Base-by-base conservation (phyloP, 2,888 invertebrate genomes). In the Pollenia labialis region DNA sequence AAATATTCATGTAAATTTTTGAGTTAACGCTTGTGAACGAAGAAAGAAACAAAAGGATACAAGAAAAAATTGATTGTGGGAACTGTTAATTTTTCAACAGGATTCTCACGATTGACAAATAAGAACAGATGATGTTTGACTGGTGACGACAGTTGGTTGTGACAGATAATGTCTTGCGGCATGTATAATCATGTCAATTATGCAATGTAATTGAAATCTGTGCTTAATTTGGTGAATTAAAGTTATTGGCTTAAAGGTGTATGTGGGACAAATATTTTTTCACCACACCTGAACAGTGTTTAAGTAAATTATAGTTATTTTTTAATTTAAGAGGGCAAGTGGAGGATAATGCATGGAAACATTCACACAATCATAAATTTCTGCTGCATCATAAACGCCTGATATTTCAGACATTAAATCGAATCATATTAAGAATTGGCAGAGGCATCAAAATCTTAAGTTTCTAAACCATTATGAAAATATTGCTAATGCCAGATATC, bases 21-120 rank as follows among this genome's bases (percentile, higher is more conserved):
- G 46, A 81, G 46, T 46, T 60, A 72, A 81, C 46, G 32, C 40
- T 58, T 52, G n/a, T 46, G 56, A 7, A 52, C 16, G 54, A 10
- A 44, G 42, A 52, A 44, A 16, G 56, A 74, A 42, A 56, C 54
- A 68, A 69, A 83, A 76, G 77, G 77, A 81, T 81, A 71, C 71
- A 79, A 60, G 62, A 62, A 44, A 52, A 62, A 75, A 62, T 69
- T 79, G 56, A 72, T 85, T 81, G 77, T 81, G 85, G 77, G 85
- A 81, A 85, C 68, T 68, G 52, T 81, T 74, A 68, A 77, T 74
- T 69, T 81, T 71, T 76, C 72, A 81, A 85, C 81, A 85, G 72
- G 77, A 79, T 85, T 85, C 85, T 74, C 85, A 85, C 77, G 74
- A 68, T 62, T 81, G 85, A 74, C 81, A 81, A 82, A 85, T 74